Conservation (phyloP, 2,113 vertebrate genomes). For the Halcyon malimbica region DNA sequence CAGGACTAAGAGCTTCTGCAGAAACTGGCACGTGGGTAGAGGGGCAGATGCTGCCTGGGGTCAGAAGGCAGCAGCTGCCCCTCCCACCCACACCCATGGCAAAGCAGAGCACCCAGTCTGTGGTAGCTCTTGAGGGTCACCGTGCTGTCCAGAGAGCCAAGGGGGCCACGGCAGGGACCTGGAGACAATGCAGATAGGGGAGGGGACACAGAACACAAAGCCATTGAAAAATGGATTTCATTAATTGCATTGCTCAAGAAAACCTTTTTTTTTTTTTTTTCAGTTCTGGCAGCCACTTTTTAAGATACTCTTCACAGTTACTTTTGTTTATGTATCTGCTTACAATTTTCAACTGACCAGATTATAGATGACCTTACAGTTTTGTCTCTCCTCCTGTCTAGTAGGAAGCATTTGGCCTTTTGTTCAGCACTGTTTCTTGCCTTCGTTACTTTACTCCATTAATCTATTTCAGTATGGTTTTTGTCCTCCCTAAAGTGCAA, state of each 20-base stretch:
- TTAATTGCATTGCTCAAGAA: background rate
- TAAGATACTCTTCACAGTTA: background rate
- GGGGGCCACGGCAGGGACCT: background rate
- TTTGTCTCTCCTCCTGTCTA: background rate
- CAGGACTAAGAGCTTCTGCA: background rate
- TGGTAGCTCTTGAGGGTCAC: background rate
- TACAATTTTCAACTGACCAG: background rate
- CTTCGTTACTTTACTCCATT: background rate
- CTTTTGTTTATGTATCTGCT: background rate
- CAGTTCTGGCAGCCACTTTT: background rate
- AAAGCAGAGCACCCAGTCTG: background rate
- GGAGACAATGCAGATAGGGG: too few relatives aligned
- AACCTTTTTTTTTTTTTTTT: background rate
- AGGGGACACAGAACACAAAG: background rate
- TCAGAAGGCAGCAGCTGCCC: background rate
- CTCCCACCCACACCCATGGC: background rate
- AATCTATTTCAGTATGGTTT: background rate
- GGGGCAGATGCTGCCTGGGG: background rate
- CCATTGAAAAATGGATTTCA: background rate
- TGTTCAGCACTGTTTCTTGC: background rate
- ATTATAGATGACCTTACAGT: background rate
- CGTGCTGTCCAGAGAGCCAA: accelerated
- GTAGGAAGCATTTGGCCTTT: conserved; percentile 36
- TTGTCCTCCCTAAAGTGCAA: background rate
- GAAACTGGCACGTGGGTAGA: background rate